Evolutionary conservation across 2,797 vertebrate genomes (phyloP), one percentile per base, ranked within the genome.

Genomic region (Microcaecilia unicolor): DNA sequence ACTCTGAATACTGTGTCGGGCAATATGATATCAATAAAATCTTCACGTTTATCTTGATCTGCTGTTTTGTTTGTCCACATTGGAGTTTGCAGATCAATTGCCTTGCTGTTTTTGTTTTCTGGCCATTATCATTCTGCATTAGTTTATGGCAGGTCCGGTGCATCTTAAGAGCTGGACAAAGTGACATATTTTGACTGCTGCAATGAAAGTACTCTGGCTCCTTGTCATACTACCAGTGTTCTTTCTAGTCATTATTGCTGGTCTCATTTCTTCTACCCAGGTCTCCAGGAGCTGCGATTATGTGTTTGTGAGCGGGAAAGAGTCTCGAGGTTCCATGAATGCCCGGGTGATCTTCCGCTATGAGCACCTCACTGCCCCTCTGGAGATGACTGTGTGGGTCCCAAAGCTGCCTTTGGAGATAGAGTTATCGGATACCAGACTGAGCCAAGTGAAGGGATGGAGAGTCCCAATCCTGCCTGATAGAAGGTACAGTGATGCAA

Each of bases 371-470:
- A 92, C 74, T 2, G 90, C 92, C 1, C 87, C 88, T 0, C 76
- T 99, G 78, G 94, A 98, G 77, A 86, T 97, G 67, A 98, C 94
- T 0, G 92, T 99, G 31, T 98, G 95, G 95, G 93, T 99, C 41
- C 95, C 95, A 70, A 95, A 91, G 22, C 84, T 99, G 12, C 95
- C 95, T 1, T 81, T 99, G 41, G 84, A 79, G 70, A 87, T 99
- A 15, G 89, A 97, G 47, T 90, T 99, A 1, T 95, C 92, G 0
- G 93, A 99, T 4, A 49, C 61, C 56, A 81, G 70, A 16, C 82
- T 99, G 29, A 96, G 92, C 70, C 95, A 97, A 78, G 92, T 99
- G 76, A 97, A 94, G 61, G 94, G 93, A 35, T 99, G 95, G 95
- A 86, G 95, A 58, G 93, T 98, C n/a, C 94, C 95, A 41, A 92